Base-by-base conservation (phyloP, 2,113 vertebrate genomes). In the Haemorhous mexicanus region DNA sequence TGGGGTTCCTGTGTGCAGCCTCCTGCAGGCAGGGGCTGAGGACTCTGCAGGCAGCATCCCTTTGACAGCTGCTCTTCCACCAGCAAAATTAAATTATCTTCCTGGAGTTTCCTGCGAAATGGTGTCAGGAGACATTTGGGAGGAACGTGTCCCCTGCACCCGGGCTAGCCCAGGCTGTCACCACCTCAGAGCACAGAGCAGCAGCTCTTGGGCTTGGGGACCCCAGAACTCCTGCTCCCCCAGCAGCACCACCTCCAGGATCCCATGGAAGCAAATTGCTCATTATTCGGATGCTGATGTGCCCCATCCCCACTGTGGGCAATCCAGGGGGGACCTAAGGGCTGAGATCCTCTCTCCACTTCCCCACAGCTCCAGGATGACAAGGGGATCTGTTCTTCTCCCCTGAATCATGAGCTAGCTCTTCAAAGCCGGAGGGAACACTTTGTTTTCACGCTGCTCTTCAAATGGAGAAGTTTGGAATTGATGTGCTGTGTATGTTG, bases 231-330 rank as follows among this genome's bases (percentile, higher is more conserved):
- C 32, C 16, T 24, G 37, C 10, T 91, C 6, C 12, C 19, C 27
- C 14, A 72, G 33, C 33, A 73, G 9, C 52, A 75, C 13, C 13
- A 4, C 44, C 33, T 46, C 17, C 53, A 52, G 49, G 47, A 27
- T 20, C 21, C 56, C 1, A 1, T 1, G 4, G 52, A 46, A 75
- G 5, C 12, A 89, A 70, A 39, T 16, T 2, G 0, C 24, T 83
- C 32, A 24, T 49, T 68, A 13, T 58, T 64, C 0, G 0, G 21
- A 19, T 68, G 32, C 37, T 5, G 5, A 69, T 43, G 16, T 21
- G 28, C 10, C 3, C 35, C 28, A 27, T 62, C 12, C 53, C 19
- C 18, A 12, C 7, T 0, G 0, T 3, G 44, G 50, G 47, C 6
- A 32, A 21, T 28, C 64, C 39, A 46, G 83, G 44, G 14, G 23